Base-by-base conservation (phyloP, 2,113 vertebrate genomes). In the Ictalurus furcatus region DNA sequence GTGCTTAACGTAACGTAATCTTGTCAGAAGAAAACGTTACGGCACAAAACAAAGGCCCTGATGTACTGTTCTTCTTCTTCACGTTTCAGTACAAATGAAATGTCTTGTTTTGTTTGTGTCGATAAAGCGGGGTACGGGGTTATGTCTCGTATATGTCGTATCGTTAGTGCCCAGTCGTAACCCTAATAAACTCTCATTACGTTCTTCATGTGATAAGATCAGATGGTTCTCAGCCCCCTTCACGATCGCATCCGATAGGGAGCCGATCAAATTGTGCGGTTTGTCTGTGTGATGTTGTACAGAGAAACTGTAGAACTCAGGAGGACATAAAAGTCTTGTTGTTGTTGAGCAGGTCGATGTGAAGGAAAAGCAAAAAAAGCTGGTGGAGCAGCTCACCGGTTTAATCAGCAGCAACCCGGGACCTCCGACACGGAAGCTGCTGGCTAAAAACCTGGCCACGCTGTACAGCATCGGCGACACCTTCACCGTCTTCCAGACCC, bases 381-480 rank as follows among this genome's bases (percentile, higher is more conserved):
- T 99, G 93, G 98, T 99, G 83, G 98, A 99, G 85, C 98, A 99
- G 92, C 94, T 99, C 76, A 99, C 97, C 0, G 98, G 97, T 61
- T 96, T 99, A 88, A 99, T 99, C 93, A 99, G 97, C 94, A 99
- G 98, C 65, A 97, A 98, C 14, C 98, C 97, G 2, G 98, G 98
- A 82, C 98, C 98, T 23, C 98, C 98, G 6, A 99, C 98, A 0
- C 96, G 98, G 85, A 99, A 99, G 93, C 95, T 99, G 2, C 94
- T 99, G 82, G 98, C 98, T 71, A 99, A 99, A 95, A 99, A 99
- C 93, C 97, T 99, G 3, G 98, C 98, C 37, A 97, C 98, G 34
- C 97, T 99, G 30, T 99, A 99, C 93, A 99, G 97, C 95, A 98
- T 98, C 83, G 98, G 98, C 1, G 98, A 99, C 94, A 99, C 98